These are phyloP conservation scores for Narcine bancroftii DNA, from an alignment of 2,113 vertebrate species.

Conservation along the genomic window DNA sequence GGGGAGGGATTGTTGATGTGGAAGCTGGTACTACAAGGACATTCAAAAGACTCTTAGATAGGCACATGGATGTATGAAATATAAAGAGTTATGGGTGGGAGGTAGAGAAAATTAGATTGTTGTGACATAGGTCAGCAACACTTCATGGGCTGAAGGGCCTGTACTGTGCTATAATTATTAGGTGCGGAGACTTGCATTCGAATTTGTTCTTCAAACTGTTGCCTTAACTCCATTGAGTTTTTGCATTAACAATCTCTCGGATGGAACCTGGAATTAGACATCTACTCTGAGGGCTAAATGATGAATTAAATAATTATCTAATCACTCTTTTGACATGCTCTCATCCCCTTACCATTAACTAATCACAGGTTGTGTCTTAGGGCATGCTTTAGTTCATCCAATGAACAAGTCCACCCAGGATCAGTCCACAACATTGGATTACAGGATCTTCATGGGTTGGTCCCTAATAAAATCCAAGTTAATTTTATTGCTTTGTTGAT, in stretches of 20 bases:
- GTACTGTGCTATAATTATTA: not conserved
- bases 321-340: not conserved
- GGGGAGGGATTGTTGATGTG: no score
- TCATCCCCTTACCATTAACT: not conserved
- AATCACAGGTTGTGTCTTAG: not conserved
- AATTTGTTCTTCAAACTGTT: not conserved
- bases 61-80: no score
- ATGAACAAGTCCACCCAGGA: not conserved
- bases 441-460: not conserved
- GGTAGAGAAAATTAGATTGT: no score
- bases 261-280: not conserved
- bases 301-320: not conserved
- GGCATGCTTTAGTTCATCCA: not conserved
- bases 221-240: not conserved
- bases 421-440: not conserved
- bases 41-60: no score
- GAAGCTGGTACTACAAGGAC: no score
- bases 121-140: no score
- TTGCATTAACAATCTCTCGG: not conserved
- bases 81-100: no score
- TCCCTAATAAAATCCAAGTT: not conserved
- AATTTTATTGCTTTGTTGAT: not conserved
- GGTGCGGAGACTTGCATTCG: not conserved
- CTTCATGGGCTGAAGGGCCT: no score
- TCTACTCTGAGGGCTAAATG: not conserved